These are phyloP conservation scores for Gymnocheta viridis DNA, from an alignment of 2,888 invertebrate genomes.

Conservation along the genomic window DNA sequence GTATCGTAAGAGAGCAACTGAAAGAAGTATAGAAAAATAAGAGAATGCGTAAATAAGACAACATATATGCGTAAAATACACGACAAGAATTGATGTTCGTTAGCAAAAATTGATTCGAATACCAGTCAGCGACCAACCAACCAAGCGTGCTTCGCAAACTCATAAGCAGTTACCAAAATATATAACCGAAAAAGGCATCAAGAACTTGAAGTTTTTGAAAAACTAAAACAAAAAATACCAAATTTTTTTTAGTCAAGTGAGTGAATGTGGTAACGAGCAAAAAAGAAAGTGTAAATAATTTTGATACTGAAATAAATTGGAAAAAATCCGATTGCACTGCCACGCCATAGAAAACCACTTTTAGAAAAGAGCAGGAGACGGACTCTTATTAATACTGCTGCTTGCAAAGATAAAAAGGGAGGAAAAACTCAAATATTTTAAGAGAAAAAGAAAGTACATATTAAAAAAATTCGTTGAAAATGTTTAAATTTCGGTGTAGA, in stretches of 20 bases:
- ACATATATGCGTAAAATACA: conserved; percentile 2
- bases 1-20: background rate
- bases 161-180: conserved; percentile 69
- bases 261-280: conserved; percentile 85
- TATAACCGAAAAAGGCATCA: conserved; percentile 81
- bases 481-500: background rate
- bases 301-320: conserved; percentile 2
- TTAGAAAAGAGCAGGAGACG: background rate
- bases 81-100: conserved; percentile 41
- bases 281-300: conserved; percentile 49
- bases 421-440: background rate
- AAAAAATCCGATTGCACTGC: conserved; percentile 57
- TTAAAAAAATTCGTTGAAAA: background rate
- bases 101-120: conserved; percentile 38
- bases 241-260: conserved; percentile 90
- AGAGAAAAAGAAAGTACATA: background rate
- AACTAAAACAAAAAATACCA: conserved; percentile 76
- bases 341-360: conserved; percentile 42
- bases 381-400: background rate
- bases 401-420: background rate
- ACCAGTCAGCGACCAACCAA: conserved; percentile 65
- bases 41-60: conserved; percentile 47
- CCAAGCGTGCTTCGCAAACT: conserved; percentile 70
- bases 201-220: conserved; percentile 87
- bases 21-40: conserved; percentile 30